phyloP scores from a whole-genome alignment of 2,113 vertebrate genomes.

The Euleptes europaea region DNA sequence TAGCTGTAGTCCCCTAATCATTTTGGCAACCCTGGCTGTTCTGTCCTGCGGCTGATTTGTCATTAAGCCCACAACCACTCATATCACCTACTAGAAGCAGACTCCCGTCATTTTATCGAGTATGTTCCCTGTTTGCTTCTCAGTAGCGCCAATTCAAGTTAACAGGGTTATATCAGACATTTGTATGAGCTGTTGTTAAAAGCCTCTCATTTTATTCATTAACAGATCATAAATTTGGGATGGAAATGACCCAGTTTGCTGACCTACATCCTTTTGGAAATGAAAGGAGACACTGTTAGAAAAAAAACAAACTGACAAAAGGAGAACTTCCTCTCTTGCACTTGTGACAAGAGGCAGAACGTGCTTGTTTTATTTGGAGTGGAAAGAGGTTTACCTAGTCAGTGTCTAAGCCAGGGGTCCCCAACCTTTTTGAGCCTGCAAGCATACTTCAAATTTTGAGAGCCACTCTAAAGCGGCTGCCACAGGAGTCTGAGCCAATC shows the following conservation, averaged over 20 bases:
- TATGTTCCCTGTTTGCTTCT: neutral
- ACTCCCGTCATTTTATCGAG: neutral
- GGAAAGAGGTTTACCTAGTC: neutral
- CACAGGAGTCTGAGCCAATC: too few species aligned
- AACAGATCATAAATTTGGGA: neutral
- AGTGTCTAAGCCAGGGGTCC: too few species aligned
- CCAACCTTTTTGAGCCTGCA: too few species aligned
- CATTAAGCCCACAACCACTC: too few species aligned
- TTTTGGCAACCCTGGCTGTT: too few species aligned
- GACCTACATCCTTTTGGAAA: neutral
- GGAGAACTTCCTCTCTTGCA: neutral
- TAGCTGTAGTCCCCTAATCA: too few species aligned
- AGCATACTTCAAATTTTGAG: too few species aligned
- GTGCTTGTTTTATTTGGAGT: neutral
- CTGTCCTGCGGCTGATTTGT: neutral
- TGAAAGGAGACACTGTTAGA: neutral
- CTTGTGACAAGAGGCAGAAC: neutral
- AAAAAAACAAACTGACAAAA: neutral
- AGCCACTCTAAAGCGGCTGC: too few species aligned
- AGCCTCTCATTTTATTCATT: neutral
- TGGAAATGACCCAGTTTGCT: neutral
- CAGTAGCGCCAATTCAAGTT: neutral
- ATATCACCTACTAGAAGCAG: too few species aligned
- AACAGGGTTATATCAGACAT: neutral
- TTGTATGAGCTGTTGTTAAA: neutral